Evolutionary conservation across 2,113 vertebrate genomes (phyloP), one percentile per base, ranked within the genome.

Genomic region (Mesembrinibis cayennensis): DNA sequence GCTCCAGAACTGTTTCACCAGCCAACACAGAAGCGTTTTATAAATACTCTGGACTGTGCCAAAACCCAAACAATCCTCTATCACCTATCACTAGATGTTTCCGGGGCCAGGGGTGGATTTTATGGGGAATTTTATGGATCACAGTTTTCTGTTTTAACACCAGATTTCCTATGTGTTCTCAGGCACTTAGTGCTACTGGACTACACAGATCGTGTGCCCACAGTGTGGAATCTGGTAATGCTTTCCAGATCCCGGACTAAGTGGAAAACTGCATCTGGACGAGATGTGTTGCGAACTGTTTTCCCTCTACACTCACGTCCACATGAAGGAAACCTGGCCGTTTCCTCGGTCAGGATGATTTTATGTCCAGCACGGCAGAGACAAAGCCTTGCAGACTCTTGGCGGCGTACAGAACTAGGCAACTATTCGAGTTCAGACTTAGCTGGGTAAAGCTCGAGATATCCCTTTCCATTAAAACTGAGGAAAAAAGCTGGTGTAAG

Each of bases 181-280:
- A 70, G 27, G 47, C 52, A 67, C 26, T 53, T 5, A 11, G 10
- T 17, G 23, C 63, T 77, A 50, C 23, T 27, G 40, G n/a, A 30
- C 52, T 67, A 16, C 0, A 0, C 1, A 32, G 81, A 62, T 3
- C 12, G 11, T 21, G 36, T 11, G 21, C 38, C 47, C 27, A 14
- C 5, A 19, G 30, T 10, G 16, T 26, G 50, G 30, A 49, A 81
- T 49, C 19, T 27, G 36, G 36, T 38, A 74, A 67, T 3, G 13
- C 38, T 71, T 82, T 85, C 73, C 56, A 87, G 87, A 67, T 42
- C 32, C 23, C 1, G 2, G 26, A 63, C 9, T 44, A 58, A 77
- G 52, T 15, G 30, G 34, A 89, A 81, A 88, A 71, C 27, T 52
- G 23, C 44, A 80, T 52, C 47, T 76, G 52, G 61, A 55, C 34